Evolutionary conservation across 2,113 vertebrate genomes (phyloP).

Genomic region (Peromyscus leucopus): DNA sequence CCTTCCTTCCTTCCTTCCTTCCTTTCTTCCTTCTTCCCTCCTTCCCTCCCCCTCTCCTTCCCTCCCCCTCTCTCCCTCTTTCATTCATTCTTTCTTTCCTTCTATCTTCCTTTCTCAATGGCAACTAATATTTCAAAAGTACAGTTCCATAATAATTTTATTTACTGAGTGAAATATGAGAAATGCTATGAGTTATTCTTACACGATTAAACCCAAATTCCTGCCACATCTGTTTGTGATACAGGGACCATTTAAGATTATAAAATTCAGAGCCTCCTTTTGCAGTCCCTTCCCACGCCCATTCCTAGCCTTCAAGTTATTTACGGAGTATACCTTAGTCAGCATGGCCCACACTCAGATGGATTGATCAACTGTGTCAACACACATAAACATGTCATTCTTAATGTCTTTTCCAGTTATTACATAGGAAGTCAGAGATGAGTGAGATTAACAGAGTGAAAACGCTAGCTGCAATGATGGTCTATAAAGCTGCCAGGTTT

Average conservation of each 20-base stretch:
- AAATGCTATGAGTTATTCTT: slow-evolving; percentile 49
- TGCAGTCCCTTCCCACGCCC: slow-evolving; percentile 42
- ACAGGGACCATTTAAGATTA: slow-evolving; percentile 40
- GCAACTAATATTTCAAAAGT: slow-evolving; percentile 60
- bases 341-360: slow-evolving; percentile 56
- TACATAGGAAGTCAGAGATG: slow-evolving; percentile 72
- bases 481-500: slow-evolving; percentile 74
- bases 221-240: slow-evolving; percentile 67
- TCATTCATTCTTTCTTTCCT: background rate
- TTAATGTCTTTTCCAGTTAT: slow-evolving; percentile 75
- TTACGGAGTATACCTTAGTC: slow-evolving; percentile 68
- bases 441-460: slow-evolving; percentile 72
- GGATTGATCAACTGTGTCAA: slow-evolving; percentile 70
- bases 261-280: slow-evolving; percentile 71
- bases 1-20: fast-evolving
- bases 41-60: fast-evolving
- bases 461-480: slow-evolving; percentile 67
- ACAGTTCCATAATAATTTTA: slow-evolving; percentile 55
- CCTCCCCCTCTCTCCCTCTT: fast-evolving
- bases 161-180: slow-evolving; percentile 9
- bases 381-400: slow-evolving; percentile 73
- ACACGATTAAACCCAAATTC: slow-evolving; percentile 47
- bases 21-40: background rate
- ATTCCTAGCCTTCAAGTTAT: slow-evolving; percentile 63
- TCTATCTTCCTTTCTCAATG: background rate